A percentile compares a stretch with the other conserved stretches of the same genome.
Conservation (phyloP, 2,797 vertebrate species). For the Sylvilagus floridanus region DNA sequence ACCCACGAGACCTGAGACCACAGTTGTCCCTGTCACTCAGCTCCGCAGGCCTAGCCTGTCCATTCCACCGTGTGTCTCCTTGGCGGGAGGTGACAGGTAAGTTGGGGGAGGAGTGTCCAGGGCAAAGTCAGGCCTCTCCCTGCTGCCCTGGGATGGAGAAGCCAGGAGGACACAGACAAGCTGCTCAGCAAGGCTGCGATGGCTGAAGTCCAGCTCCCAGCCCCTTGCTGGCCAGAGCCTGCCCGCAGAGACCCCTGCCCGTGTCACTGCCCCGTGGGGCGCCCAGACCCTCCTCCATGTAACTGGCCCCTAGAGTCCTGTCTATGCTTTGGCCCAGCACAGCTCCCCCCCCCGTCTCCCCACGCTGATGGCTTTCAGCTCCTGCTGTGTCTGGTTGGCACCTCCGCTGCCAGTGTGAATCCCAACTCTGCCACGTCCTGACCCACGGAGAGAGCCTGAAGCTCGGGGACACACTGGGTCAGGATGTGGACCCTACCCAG, state of each 20-base stretch:
- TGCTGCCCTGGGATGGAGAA: too few species aligned
- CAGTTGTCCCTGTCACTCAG: background rate
- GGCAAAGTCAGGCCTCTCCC: background rate
- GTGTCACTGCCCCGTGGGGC: background rate
- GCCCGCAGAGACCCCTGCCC: too few species aligned
- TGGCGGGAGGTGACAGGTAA: background rate
- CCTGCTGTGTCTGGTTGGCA: background rate
- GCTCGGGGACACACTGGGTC: too few species aligned
- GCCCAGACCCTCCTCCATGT: background rate
- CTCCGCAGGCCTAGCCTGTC: background rate
- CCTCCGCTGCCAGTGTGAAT: background rate
- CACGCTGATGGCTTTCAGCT: background rate
- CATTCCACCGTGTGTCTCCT: background rate
- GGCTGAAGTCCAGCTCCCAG: background rate
- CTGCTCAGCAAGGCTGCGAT: too few species aligned
- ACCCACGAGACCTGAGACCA: too few species aligned
- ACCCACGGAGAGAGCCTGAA: background rate
- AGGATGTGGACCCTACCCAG: background rate
- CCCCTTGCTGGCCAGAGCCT: too few species aligned
- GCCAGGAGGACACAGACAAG: accelerated
- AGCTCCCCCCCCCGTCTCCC: too few species aligned
- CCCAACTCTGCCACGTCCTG: background rate
- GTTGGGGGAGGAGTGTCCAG: too few species aligned
- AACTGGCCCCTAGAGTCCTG: background rate
- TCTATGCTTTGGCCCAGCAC: background rate